Percentiles rank a stretch among this genome's conserved stretches.
Evolutionary conservation across 1,140 invertebrate species (phyloP).

Genomic region (Rhizoglyphus robini): DNA sequence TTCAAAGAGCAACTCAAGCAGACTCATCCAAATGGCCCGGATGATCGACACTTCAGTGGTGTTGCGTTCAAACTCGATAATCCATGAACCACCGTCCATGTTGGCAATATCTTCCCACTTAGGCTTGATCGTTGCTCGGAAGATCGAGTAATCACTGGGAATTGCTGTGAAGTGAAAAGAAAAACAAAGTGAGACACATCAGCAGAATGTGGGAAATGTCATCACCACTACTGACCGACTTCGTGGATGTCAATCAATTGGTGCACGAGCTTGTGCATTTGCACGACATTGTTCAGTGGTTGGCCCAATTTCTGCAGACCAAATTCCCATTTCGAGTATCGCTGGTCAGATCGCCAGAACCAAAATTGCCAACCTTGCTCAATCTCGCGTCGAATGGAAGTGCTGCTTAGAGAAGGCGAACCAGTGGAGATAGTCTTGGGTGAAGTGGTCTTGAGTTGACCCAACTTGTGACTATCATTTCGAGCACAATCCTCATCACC

Average conservation of each 20-base stretch:
- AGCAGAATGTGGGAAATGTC: background rate
- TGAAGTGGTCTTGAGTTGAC: background rate
- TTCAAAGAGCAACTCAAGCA: constrained; percentile 2
- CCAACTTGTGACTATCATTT: background rate
- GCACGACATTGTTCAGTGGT: background rate
- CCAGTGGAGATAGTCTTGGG: background rate
- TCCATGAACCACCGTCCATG: constrained; percentile 9
- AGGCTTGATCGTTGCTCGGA: constrained; percentile 3
- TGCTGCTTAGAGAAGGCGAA: background rate
- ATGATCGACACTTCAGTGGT: background rate
- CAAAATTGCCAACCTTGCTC: constrained; percentile 14
- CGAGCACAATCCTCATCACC: background rate
- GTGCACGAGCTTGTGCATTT: background rate
- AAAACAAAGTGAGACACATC: background rate
- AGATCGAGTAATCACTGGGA: constrained; percentile 13
- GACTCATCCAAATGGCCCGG: background rate
- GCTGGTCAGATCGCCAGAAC: constrained; percentile 10
- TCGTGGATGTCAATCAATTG: background rate
- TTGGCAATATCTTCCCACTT: constrained; percentile 17
- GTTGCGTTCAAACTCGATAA: constrained; percentile 14
- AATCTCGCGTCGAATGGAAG: background rate
- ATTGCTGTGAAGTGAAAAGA: background rate
- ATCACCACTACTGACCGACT: background rate
- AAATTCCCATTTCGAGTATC: constrained; percentile 9
- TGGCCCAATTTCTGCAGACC: constrained; percentile 1